Percentiles rank a stretch among this genome's conserved stretches.
Conservation (phyloP, 2,888 invertebrate species). For the Sturmia bella region DNA sequence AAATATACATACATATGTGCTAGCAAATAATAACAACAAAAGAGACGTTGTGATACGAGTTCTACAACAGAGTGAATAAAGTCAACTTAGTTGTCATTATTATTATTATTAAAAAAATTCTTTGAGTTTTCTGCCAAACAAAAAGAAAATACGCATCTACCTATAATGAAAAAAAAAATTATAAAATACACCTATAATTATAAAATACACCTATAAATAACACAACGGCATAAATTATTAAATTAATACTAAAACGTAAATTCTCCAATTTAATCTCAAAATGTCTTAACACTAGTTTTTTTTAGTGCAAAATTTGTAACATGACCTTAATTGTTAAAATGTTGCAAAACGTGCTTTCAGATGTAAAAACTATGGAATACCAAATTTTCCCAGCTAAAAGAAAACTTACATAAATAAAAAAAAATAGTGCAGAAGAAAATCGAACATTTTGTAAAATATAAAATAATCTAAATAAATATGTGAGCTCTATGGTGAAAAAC, state of each 20-base stretch:
- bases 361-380: conserved; percentile 16
- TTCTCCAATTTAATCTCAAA: conserved; percentile 9
- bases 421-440: not conserved
- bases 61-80: conserved; percentile 36
- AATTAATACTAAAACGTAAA: conserved; percentile 15
- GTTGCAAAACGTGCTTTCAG: conserved; percentile 63
- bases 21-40: conserved; percentile 47
- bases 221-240: not conserved
- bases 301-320: conserved; percentile 57
- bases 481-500: not conserved
- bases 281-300: conserved; percentile 6
- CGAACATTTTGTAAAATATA: not conserved
- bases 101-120: conserved; percentile 21
- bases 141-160: not conserved
- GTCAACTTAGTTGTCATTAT: conserved; percentile 42
- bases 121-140: not conserved
- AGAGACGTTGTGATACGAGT: conserved; percentile 42
- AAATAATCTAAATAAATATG: not conserved
- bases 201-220: conserved; percentile 4
- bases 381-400: not conserved
- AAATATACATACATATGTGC: no score
- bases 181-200: not conserved
- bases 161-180: conserved; percentile 2
- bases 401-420: conserved; percentile 6
- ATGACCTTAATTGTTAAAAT: conserved; percentile 71